Percentiles rank a stretch among this genome's conserved stretches.
Conservation (phyloP, 2,888 invertebrate genomes). For the Polyommatus iphigenia region DNA sequence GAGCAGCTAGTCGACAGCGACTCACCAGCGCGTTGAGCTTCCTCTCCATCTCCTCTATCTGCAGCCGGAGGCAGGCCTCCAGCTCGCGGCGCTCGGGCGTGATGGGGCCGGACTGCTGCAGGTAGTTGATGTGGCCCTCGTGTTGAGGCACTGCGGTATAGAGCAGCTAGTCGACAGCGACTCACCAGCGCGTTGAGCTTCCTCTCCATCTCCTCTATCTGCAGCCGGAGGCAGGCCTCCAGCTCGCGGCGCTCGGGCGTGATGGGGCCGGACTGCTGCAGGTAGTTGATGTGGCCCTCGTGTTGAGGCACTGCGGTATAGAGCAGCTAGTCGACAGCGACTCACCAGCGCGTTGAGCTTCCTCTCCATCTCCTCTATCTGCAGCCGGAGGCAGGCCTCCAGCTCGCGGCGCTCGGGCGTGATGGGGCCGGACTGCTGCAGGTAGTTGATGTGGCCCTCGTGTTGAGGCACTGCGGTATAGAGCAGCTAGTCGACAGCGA, state of each 20-base stretch:
- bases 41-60: conserved; percentile 87
- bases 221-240: conserved; percentile 83
- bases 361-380: conserved; percentile 87
- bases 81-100: conserved; percentile 81
- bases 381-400: conserved; percentile 83
- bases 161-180: neutral
- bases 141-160: conserved; percentile 86
- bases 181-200: conserved; percentile 84
- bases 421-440: conserved; percentile 78
- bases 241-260: conserved; percentile 81
- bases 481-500: neutral
- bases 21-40: conserved; percentile 84
- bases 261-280: conserved; percentile 78
- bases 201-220: conserved; percentile 87
- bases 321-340: neutral
- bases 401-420: conserved; percentile 81
- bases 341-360: conserved; percentile 84
- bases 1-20: neutral
- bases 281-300: conserved; percentile 85
- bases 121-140: conserved; percentile 85
- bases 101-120: conserved; percentile 78
- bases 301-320: conserved; percentile 86
- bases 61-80: conserved; percentile 83
- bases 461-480: conserved; percentile 86
- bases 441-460: conserved; percentile 85